Evolutionary conservation across 2,113 vertebrate genomes (phyloP).

Genomic region (Rhinoderma darwinii): DNA sequence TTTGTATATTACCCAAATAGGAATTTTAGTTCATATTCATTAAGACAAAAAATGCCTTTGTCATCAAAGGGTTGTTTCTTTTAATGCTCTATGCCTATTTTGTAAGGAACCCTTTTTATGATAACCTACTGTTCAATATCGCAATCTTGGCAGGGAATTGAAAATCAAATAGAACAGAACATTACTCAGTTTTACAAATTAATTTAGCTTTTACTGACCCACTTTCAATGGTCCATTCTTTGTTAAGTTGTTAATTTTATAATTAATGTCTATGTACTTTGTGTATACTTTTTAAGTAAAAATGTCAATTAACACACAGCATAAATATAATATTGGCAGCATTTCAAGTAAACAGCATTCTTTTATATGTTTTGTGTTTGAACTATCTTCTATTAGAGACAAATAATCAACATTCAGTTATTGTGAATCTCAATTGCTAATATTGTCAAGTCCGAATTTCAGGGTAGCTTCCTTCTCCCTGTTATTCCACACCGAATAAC

Average conservation of each 20-base stretch:
- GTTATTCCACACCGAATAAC: too few relatives aligned
- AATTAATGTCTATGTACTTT: background rate
- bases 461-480: too few relatives aligned
- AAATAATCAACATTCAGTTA: background rate
- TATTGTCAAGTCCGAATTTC: too few relatives aligned
- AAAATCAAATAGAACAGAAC: background rate
- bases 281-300: background rate
- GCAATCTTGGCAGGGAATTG: background rate
- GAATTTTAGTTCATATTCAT: background rate
- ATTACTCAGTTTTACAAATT: background rate
- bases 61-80: background rate
- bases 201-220: background rate
- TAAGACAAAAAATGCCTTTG: background rate
- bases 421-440: too few relatives aligned
- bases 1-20: too few relatives aligned
- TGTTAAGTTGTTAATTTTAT: background rate
- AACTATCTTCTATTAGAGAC: background rate
- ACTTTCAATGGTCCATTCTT: background rate
- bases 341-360: background rate
- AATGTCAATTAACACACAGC: background rate
- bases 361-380: background rate
- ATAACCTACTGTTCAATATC: background rate
- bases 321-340: slow-evolving; percentile 4
- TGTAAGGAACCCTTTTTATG: background rate
- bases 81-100: background rate